Evolutionary conservation across 2,797 vertebrate genomes (phyloP).

Genomic region (Huso huso): DNA sequence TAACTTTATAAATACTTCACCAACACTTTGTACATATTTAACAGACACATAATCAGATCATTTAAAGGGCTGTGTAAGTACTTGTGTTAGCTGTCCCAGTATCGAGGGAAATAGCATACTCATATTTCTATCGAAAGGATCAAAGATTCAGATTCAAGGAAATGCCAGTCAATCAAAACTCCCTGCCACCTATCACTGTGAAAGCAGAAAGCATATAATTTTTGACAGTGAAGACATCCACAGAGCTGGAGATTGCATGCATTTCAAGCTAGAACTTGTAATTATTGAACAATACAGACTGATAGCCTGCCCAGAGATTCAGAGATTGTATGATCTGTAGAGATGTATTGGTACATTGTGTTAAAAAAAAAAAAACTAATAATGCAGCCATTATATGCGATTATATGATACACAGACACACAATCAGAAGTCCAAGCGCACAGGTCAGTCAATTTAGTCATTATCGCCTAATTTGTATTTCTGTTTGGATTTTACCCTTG

Average conservation of each 20-base stretch:
- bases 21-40: too few relatives aligned
- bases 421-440: neutral
- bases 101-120: too few relatives aligned
- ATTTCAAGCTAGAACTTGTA: constrained; percentile 48
- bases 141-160: constrained; percentile 1
- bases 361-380: neutral
- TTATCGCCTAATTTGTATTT: neutral
- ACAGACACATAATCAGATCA: too few relatives aligned
- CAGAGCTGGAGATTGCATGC: constrained; percentile 38
- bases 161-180: constrained; percentile 11
- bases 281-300: constrained; percentile 58
- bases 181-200: constrained; percentile 1
- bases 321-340: neutral
- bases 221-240: constrained; percentile 37
- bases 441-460: neutral
- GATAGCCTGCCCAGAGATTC: constrained; percentile 40
- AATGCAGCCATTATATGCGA: neutral
- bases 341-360: too few relatives aligned
- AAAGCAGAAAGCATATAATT: constrained; percentile 37
- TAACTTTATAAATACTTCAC: too few relatives aligned
- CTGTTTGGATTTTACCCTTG: neutral
- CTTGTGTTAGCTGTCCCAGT: too few relatives aligned
- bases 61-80: too few relatives aligned
- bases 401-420: neutral
- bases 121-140: neutral